These are phyloP conservation scores for Morpho helenor DNA, from an alignment of 2,888 invertebrate genomes.

Conservation along the genomic window DNA sequence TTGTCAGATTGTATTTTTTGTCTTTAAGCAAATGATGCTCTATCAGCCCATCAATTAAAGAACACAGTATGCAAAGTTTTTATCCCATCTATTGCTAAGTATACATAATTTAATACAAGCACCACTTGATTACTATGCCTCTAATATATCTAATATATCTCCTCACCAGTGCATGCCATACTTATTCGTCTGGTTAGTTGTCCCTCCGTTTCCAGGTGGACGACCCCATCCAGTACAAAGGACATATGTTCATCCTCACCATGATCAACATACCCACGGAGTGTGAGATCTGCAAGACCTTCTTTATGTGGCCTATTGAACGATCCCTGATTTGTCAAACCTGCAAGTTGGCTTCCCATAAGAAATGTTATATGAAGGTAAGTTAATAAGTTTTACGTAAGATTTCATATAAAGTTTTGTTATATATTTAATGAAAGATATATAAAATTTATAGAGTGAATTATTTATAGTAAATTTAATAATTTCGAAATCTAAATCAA, in stretches of 20 bases:
- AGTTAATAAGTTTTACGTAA: not conserved
- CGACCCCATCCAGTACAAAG: slow-evolving; percentile 85
- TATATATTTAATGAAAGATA: too few relatives aligned
- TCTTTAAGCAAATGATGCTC: too few relatives aligned
- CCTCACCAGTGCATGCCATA: slow-evolving; percentile 18
- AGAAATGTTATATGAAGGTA: slow-evolving; percentile 93
- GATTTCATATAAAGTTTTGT: too few relatives aligned
- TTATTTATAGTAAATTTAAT: not conserved
- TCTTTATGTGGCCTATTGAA: slow-evolving; percentile 98
- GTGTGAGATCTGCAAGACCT: slow-evolving; percentile 95
- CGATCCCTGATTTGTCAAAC: slow-evolving; percentile 87
- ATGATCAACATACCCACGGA: slow-evolving; percentile 98
- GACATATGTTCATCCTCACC: slow-evolving; percentile 91
- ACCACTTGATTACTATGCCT: too few relatives aligned
- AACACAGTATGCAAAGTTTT: too few relatives aligned
- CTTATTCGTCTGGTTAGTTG: slow-evolving; percentile 26
- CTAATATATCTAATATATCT: not conserved
- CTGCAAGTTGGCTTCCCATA: slow-evolving; percentile 96
- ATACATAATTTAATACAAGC: too few relatives aligned
- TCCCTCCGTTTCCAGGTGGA: slow-evolving; percentile 66
- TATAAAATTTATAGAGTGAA: not conserved
- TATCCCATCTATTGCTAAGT: too few relatives aligned
- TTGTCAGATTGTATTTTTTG: too few relatives aligned
- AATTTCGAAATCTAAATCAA: too few relatives aligned
- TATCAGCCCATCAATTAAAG: too few relatives aligned